Conservation (phyloP, 2,888 invertebrate species). For the Acrobasis repandana region DNA sequence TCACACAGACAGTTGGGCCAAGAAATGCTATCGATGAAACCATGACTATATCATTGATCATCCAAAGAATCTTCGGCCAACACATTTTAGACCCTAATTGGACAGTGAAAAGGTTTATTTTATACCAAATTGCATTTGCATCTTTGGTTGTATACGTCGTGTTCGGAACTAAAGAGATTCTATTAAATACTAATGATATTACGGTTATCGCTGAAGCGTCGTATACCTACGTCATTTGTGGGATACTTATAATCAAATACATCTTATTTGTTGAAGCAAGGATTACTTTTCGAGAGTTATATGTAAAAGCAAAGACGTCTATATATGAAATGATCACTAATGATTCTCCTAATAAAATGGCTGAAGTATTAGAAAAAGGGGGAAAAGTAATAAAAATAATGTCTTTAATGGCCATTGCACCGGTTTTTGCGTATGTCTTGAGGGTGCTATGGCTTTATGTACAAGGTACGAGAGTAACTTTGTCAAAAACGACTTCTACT, state of each 20-base stretch:
- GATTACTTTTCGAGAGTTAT: conserved; percentile 44
- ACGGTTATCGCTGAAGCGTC: conserved; percentile 51
- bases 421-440: conserved; percentile 45
- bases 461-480: conserved; percentile 45
- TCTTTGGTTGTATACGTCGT: conserved; percentile 51
- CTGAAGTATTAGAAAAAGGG: conserved; percentile 37
- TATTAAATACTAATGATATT: conserved; percentile 42
- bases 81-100: conserved; percentile 61
- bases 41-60: conserved; percentile 41
- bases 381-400: conserved; percentile 31
- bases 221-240: conserved; percentile 51
- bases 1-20: conserved; percentile 51
- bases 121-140: conserved; percentile 42
- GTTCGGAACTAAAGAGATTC: conserved; percentile 52
- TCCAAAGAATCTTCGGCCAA: conserved; percentile 53
- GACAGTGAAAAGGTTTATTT: conserved; percentile 47
- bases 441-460: conserved; percentile 52
- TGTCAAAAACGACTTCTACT: conserved; percentile 55
- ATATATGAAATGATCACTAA: conserved; percentile 43
- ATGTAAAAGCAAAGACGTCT: conserved; percentile 48
- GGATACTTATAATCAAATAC: conserved; percentile 46
- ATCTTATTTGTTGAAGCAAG: conserved; percentile 44
- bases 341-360: conserved; percentile 35
- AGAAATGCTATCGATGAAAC: conserved; percentile 52
- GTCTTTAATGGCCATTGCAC: conserved; percentile 35